These are phyloP conservation scores for Artemia franciscana DNA, from an alignment of 1,140 invertebrate species.

Conservation along the genomic window DNA sequence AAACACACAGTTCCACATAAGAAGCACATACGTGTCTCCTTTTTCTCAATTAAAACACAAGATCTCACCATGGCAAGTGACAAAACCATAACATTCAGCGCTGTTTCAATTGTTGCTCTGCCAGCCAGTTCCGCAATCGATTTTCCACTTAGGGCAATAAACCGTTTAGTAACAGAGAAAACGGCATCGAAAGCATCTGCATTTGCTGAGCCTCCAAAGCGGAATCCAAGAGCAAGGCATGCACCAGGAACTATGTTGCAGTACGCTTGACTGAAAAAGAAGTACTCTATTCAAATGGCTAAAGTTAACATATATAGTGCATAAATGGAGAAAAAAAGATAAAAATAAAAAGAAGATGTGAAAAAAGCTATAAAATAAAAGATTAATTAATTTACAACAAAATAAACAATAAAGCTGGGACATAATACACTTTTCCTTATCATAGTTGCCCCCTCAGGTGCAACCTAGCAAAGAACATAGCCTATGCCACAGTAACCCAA, in stretches of 20 bases:
- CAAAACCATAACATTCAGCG: slow-evolving; percentile 56
- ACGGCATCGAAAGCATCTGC: slow-evolving; percentile 50
- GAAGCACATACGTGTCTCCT: too few relatives aligned
- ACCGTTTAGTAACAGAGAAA: slow-evolving; percentile 36
- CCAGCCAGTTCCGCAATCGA: slow-evolving; percentile 64
- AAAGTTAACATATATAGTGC: slow-evolving; percentile 8
- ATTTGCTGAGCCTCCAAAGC: slow-evolving; percentile 77
- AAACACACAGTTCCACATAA: too few relatives aligned
- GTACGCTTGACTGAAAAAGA: slow-evolving; percentile 58
- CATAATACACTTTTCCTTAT: too few relatives aligned
- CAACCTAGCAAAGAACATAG: too few relatives aligned
- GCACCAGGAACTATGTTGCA: slow-evolving; percentile 85
- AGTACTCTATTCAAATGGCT: slow-evolving; percentile 6
- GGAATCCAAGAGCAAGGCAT: slow-evolving; percentile 75
- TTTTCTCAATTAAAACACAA: too few relatives aligned
- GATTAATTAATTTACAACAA: too few relatives aligned
- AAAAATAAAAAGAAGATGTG: too few relatives aligned
- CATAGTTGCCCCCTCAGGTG: too few relatives aligned
- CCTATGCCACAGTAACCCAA: too few relatives aligned
- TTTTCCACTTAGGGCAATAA: slow-evolving; percentile 35
- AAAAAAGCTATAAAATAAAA: too few relatives aligned
- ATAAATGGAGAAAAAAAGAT: too few relatives aligned
- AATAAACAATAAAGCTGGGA: too few relatives aligned
- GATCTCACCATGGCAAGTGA: slow-evolving; percentile 42
- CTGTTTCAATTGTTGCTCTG: slow-evolving; percentile 66